phyloP scores from a whole-genome alignment of 1,140 invertebrate genomes.

The Geopemphigus sp. region DNA sequence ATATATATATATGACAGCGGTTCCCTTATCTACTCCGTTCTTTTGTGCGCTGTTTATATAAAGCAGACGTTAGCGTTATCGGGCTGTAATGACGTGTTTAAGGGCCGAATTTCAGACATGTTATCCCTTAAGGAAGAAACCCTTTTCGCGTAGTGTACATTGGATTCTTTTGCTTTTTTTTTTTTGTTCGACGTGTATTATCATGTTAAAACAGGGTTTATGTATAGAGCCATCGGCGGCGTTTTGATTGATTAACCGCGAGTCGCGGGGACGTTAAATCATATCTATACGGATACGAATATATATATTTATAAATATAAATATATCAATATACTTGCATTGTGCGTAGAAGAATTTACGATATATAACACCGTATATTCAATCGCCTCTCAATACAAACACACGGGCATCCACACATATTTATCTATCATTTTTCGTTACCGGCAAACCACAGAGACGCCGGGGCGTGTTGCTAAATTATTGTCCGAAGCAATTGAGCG shows the following conservation, averaged over 20 bases:
- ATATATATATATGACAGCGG: not conserved
- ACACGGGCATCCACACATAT: too few relatives aligned
- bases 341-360: not conserved
- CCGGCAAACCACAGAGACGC: too few relatives aligned
- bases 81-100: constrained; percentile 46
- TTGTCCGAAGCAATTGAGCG: too few relatives aligned
- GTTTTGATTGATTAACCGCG: constrained; percentile 28
- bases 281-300: not conserved
- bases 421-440: too few relatives aligned
- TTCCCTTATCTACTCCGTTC: constrained; percentile 25
- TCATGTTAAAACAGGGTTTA: constrained; percentile 32
- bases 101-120: constrained; percentile 46
- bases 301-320: too few relatives aligned
- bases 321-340: not conserved
- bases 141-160: constrained; percentile 30
- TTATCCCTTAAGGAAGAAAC: constrained; percentile 34
- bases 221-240: not conserved
- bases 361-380: not conserved
- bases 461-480: too few relatives aligned
- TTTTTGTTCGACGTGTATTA: constrained; percentile 5
- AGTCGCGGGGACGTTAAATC: not conserved
- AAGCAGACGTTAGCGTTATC: constrained; percentile 47
- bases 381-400: not conserved
- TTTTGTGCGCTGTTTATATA: constrained; percentile 43
- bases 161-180: constrained; percentile 23